A percentile compares a stretch with the other conserved stretches of the same genome.
These are phyloP conservation scores for Zaprionus camerounensis DNA, from an alignment of 1,140 invertebrate genomes.

Conservation along the genomic window DNA sequence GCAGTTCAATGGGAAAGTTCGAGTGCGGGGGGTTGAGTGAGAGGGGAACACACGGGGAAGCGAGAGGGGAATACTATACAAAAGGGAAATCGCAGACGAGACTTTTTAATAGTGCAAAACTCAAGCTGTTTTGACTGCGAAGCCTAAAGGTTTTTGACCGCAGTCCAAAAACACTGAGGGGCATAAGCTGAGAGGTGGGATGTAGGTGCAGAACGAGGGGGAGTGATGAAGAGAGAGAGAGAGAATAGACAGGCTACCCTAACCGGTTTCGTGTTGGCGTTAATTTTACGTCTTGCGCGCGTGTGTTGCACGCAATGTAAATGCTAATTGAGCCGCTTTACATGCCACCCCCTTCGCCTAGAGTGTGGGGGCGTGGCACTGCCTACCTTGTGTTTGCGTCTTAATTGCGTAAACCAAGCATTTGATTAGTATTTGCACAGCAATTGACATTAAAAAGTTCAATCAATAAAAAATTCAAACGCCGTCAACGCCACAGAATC, in stretches of 20 bases:
- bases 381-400: conserved; percentile 47
- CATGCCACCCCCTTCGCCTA: conserved; percentile 3
- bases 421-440: conserved; percentile 78
- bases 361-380: conserved; percentile 27
- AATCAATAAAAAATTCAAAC: conserved; percentile 80
- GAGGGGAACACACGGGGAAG: neutral
- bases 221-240: neutral
- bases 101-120: conserved; percentile 39
- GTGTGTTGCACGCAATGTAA: conserved; percentile 74
- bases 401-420: conserved; percentile 77
- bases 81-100: conserved; percentile 24
- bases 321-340: conserved; percentile 66
- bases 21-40: neutral
- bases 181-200: neutral
- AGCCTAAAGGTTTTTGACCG: conserved; percentile 37
- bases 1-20: conserved; percentile 52
- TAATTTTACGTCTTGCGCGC: conserved; percentile 73
- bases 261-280: conserved; percentile 46
- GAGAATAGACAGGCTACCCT: neutral
- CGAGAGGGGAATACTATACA: neutral
- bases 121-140: conserved; percentile 32
- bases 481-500: conserved; percentile 22
- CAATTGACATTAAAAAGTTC: conserved; percentile 78
- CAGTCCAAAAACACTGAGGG: neutral
- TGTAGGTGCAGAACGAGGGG: too few relatives aligned